phyloP scores from a whole-genome alignment of 1,140 invertebrate species.

The Calliphora vicina region DNA sequence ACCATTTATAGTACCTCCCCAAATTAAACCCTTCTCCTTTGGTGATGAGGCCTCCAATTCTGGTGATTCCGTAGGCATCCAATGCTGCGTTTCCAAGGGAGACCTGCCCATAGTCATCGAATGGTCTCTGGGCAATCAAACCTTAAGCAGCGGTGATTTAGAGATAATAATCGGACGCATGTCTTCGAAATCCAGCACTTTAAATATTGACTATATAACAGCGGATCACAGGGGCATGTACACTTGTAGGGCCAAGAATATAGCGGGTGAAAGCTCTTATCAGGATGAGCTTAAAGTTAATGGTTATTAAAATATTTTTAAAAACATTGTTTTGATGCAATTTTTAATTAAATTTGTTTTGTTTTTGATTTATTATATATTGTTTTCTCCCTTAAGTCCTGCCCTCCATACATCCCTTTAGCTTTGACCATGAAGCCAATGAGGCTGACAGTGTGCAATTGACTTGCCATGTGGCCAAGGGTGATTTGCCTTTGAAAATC shows the following conservation, averaged over 20 bases:
- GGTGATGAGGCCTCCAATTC: conserved; percentile 73
- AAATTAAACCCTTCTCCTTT: conserved; percentile 72
- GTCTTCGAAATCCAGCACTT: conserved; percentile 58
- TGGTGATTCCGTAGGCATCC: conserved; percentile 74
- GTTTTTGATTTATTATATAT: conserved; percentile 40
- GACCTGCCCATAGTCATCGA: conserved; percentile 75
- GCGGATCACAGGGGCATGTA: conserved; percentile 77
- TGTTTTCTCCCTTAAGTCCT: conserved; percentile 40
- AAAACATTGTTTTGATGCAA: not conserved
- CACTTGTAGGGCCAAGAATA: conserved; percentile 79
- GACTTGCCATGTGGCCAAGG: conserved; percentile 74
- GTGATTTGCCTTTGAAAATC: conserved; percentile 74
- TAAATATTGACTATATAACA: conserved; percentile 65
- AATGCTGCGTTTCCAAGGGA: conserved; percentile 77
- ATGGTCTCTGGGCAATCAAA: conserved; percentile 70
- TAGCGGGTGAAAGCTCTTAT: conserved; percentile 69
- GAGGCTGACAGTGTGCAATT: conserved; percentile 75
- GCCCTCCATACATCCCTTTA: conserved; percentile 74
- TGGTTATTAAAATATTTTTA: conserved; percentile 57
- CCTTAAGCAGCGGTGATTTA: conserved; percentile 49
- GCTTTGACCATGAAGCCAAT: conserved; percentile 70
- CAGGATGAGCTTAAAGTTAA: conserved; percentile 57
- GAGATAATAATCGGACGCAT: conserved; percentile 64
- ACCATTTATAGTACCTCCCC: conserved; percentile 68
- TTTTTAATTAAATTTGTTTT: conserved; percentile 28